These are phyloP conservation scores for Caiman crocodilus DNA, from an alignment of 2,797 vertebrate genomes.

Conservation along the genomic window DNA sequence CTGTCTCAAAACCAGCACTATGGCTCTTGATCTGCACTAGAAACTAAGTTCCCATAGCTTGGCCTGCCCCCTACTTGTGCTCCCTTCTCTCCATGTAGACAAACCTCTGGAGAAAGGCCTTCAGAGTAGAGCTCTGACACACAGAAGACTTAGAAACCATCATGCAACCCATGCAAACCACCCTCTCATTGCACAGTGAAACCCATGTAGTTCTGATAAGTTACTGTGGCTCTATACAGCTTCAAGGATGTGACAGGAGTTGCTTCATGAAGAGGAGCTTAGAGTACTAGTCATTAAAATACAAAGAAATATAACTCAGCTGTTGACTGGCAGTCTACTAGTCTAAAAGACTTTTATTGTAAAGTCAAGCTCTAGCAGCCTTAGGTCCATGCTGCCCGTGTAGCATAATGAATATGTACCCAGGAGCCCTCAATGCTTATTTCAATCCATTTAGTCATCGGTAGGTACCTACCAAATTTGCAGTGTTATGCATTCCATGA, in stretches of 20 bases:
- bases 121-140: background rate
- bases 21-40: background rate
- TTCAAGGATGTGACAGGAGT: background rate
- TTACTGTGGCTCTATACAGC: background rate
- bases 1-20: background rate
- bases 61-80: background rate
- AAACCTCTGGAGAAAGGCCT: background rate
- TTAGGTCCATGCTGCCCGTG: background rate
- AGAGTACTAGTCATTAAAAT: constrained; percentile 3
- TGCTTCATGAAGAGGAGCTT: background rate
- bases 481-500: no score
- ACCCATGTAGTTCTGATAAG: background rate
- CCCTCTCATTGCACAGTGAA: fast-evolving
- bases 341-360: background rate
- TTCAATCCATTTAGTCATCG: no score
- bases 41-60: background rate
- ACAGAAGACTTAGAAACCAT: background rate
- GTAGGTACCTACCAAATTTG: no score
- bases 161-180: no score
- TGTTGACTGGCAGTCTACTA: background rate
- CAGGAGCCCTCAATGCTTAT: background rate
- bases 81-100: background rate
- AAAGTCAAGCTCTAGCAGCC: background rate
- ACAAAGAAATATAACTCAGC: background rate
- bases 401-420: background rate